Percentiles rank a stretch among this genome's conserved stretches.
Conservation (phyloP, 2,888 invertebrate genomes). For the Eutolmus rufibarbis region DNA sequence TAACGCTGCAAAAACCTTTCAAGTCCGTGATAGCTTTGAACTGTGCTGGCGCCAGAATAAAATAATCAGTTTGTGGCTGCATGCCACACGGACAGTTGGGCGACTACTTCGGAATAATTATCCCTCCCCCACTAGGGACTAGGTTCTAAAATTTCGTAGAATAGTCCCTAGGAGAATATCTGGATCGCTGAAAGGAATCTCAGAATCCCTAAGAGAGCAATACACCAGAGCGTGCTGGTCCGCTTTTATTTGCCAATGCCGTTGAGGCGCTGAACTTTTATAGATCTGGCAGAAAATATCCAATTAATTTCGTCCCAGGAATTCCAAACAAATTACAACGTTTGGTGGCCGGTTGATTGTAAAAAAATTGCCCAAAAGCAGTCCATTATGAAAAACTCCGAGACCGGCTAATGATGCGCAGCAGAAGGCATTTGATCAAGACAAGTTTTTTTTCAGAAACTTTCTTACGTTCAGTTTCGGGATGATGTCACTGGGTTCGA, state of each 20-base stretch:
- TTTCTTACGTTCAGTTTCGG: not conserved
- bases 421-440: constrained; percentile 7
- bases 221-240: not conserved
- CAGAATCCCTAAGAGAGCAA: not conserved
- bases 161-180: not conserved
- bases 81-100: not conserved
- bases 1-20: not conserved
- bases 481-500: constrained; percentile 20
- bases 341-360: not conserved
- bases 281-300: not conserved
- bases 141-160: not conserved
- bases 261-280: not conserved
- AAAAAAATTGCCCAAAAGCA: not conserved
- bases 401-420: constrained; percentile 11
- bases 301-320: not conserved
- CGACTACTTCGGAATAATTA: not conserved
- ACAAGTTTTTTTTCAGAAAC: not conserved
- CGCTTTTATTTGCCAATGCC: not conserved
- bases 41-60: not conserved
- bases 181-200: not conserved
- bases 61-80: not conserved
- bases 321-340: constrained; percentile 13
- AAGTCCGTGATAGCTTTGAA: not conserved
- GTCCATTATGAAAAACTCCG: not conserved
- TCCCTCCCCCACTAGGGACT: not conserved